phyloP scores from a whole-genome alignment of 2,113 vertebrate species.

The Burhinus oedicnemus region DNA sequence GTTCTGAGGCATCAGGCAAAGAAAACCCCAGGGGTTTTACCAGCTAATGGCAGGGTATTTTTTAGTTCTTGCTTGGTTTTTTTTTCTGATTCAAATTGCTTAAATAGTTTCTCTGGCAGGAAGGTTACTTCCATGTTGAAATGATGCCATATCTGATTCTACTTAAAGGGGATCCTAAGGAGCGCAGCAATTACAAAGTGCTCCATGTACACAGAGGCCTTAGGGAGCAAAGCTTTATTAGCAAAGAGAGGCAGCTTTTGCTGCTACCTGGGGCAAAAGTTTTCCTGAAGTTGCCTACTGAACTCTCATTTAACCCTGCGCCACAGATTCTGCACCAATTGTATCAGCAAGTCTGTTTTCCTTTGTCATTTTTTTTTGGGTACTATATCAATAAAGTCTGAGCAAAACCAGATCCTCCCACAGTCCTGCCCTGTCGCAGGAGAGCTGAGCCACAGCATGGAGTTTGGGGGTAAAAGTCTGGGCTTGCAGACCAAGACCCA shows the following conservation, averaged over 20 bases:
- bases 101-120: neutral
- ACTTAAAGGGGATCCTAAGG: neutral
- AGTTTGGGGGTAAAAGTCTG: neutral
- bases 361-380: neutral
- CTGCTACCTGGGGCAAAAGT: neutral
- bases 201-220: neutral
- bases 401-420: neutral
- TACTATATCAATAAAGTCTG: neutral
- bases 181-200: neutral
- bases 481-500: neutral
- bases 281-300: neutral
- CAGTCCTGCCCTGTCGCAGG: neutral
- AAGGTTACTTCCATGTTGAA: neutral
- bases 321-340: neutral
- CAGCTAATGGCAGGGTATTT: neutral
- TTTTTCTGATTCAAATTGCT: neutral
- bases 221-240: neutral
- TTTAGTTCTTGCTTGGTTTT: neutral
- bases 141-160: neutral
- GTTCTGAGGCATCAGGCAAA: neutral
- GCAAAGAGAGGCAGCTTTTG: neutral
- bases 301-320: neutral
- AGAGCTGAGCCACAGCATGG: neutral
- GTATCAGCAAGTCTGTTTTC: neutral
- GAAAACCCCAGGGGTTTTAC: neutral